These are phyloP conservation scores for Coracopsis vasa DNA, from an alignment of 2,113 vertebrate species.

Conservation along the genomic window DNA sequence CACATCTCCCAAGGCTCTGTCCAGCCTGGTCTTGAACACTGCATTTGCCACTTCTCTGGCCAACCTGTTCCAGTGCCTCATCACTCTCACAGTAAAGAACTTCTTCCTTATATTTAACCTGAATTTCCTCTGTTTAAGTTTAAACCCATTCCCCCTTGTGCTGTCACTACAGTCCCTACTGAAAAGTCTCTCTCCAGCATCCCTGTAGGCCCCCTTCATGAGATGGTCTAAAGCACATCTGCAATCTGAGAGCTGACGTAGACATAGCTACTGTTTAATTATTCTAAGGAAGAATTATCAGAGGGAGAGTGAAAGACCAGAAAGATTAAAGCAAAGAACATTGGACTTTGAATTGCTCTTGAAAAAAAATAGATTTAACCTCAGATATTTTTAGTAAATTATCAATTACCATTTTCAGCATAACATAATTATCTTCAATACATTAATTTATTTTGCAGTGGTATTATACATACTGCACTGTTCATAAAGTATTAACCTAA, in stretches of 20 bases:
- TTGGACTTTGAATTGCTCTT: background rate
- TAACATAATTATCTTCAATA: background rate
- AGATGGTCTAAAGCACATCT: background rate
- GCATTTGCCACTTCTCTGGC: background rate
- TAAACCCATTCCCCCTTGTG: background rate
- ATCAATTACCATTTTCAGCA: background rate
- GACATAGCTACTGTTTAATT: background rate
- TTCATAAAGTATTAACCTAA: background rate
- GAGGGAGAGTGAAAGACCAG: background rate
- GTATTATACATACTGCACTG: background rate
- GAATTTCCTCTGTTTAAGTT: background rate
- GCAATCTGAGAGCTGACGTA: background rate
- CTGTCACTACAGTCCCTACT: background rate
- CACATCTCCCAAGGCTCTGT: background rate
- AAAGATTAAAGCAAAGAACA: background rate
- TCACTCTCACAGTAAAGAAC: background rate
- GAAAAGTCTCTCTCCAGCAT: background rate
- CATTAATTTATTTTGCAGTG: background rate
- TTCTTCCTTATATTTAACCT: background rate
- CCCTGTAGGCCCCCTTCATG: background rate
- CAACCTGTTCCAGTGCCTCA: background rate
- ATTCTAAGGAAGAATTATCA: background rate
- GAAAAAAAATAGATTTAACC: background rate
- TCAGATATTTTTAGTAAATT: constrained; percentile 1
- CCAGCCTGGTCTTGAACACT: background rate